Evolutionary conservation across 2,113 vertebrate genomes (phyloP), one percentile per base, ranked within the genome.

Genomic region (Hylia prasina): DNA sequence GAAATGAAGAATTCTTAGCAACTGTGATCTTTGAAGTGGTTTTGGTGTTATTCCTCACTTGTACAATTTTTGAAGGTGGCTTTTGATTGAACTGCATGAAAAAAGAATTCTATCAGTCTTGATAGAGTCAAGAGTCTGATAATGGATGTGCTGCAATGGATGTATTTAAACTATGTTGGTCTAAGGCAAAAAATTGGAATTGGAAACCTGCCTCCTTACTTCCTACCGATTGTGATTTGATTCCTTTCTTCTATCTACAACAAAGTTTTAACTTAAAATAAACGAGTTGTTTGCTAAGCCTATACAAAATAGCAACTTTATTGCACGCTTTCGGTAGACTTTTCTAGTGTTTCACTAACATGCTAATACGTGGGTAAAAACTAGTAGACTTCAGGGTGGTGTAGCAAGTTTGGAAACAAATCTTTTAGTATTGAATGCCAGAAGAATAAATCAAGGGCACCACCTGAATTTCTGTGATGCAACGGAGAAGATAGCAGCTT

Each of bases 211-310:
- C 22, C 7, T 65, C 10, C 35, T 31, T 44, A 23, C 17, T 82
- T 71, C 35, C 21, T 89, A 16, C 4, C 4, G 4, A 3, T 63
- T 87, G 35, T 54, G 5, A 24, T 72, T 87, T 80, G n/a, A 47
- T 76, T 86, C 15, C 31, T 44, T 56, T 72, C 4, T 6, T 57
- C 8, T 66, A 4, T 54, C 66, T 92, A 75, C 30, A 89, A 93
- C 3, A 1, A 87, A 27, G 18, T 27, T 86, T 83, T 86, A 93
- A 77, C 50, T 89, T 86, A 89, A 95, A 97, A 94, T 95, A 94
- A 97, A 97, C 20, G 2, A 63, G 2, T 93, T 78, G 16, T 77
- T 89, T 57, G 16, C 2, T 13, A 39, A 82, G 39, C 4, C 44
- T 68, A 10, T 79, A 76, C 12, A 27, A 70, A 78, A 50, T 10